phyloP scores from a whole-genome alignment of 1,140 invertebrate genomes.

The Contarinia nasturtii region DNA sequence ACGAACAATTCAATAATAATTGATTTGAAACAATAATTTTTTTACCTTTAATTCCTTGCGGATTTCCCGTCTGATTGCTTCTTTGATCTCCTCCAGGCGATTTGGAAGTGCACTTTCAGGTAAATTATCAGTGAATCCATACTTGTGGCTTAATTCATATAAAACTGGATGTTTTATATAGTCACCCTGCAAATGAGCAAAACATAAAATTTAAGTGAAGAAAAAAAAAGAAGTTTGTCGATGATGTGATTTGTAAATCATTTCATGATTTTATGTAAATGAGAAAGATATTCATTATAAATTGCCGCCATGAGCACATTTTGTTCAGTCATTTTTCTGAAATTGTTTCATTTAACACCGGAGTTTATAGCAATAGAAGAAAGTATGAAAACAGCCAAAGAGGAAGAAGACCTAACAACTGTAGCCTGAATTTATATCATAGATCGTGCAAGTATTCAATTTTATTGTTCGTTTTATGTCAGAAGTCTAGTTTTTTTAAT shows the following conservation, averaged over 20 bases:
- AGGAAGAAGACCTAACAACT: no score
- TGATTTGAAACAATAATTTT: not conserved
- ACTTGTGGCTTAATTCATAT: constrained; percentile 77
- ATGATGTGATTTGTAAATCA: no score
- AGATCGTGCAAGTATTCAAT: no score
- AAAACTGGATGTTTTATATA: constrained; percentile 68
- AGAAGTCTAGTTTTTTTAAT: no score
- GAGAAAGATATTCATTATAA: not conserved
- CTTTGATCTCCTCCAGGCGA: constrained; percentile 81
- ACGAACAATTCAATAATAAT: no score
- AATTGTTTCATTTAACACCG: not conserved
- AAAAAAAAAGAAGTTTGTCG: no score
- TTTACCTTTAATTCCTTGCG: constrained; percentile 63
- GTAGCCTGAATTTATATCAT: no score
- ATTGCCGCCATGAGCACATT: not conserved
- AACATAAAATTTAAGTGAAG: constrained; percentile 4
- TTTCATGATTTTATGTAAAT: not conserved
- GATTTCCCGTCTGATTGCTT: constrained; percentile 83
- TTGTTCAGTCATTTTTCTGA: not conserved
- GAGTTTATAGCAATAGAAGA: not conserved
- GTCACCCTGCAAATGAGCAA: constrained; percentile 46
- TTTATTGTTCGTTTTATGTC: no score
- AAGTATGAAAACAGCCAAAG: not conserved
- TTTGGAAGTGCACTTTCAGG: constrained; percentile 55
- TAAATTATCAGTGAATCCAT: constrained; percentile 70